Base-by-base conservation (phyloP, 2,888 invertebrate species). In the Chrysolina oricalcia region DNA sequence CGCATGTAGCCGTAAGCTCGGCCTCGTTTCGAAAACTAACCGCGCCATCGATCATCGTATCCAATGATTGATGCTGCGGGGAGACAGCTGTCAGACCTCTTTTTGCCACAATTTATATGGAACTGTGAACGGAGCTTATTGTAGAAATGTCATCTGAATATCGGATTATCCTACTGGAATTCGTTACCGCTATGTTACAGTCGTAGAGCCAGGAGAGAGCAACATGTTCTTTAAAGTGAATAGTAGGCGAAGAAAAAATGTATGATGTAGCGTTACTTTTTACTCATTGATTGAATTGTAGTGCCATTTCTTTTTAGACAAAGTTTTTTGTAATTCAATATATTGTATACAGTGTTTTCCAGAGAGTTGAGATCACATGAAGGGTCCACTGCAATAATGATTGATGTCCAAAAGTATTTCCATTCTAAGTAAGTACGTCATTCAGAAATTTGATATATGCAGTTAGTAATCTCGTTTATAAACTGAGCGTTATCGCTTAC, bases 111-210 rank as follows among this genome's bases (percentile, higher is more conserved):
- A 59, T 59, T 35, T 35, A 35, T 59, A 35, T 53, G 53, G 53
- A 11, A 53, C 53, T 53, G 53, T 53, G 59, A 59, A 59, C 27
- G 59, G n/a, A 35, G 59, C 35, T 59, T 59, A 59, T 59, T 59
- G 59, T 59, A 35, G 35, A 59, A 59, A 59, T 59, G 59, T 59
- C 59, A 35, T 59, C 59, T 59, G 59, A 59, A 59, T 59, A 59
- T 59, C n/a, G 35, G 35, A 35, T 59, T 27, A 59, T 35, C n/a
- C 27, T 4, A n/a, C n/a, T 59, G 59, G 27, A 59, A 59, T 59
- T 23, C 21, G 13, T 21, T 21, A 5, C 53, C 9, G 53, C 21
- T 21, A 9, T 19, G 53, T 53, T 21, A 2, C 53, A 5, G 17
- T 17, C 6, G 5, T 17, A 8, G 1, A 43, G 15, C 11, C 43